Conservation (phyloP, 2,888 invertebrate species). For the Cyclophora albipunctata region DNA sequence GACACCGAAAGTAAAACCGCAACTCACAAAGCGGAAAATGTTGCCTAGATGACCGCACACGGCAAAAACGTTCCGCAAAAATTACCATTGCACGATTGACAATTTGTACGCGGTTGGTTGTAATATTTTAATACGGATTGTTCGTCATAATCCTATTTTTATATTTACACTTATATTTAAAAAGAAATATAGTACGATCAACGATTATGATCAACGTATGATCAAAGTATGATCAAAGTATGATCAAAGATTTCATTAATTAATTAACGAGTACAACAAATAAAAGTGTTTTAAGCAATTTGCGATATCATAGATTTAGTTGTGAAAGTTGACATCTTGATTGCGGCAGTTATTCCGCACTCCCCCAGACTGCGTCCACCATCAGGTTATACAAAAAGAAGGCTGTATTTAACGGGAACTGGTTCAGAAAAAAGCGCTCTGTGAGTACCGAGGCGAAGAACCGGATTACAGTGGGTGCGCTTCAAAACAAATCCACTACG, state of each 20-base stretch:
- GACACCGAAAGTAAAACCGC: conserved; percentile 62
- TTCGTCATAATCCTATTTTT: no score
- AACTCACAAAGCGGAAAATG: conserved; percentile 51
- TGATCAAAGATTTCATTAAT: no score
- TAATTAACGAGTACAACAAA: no score
- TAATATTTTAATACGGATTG: conserved; percentile 35
- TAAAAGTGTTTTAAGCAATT: no score
- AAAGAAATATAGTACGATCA: no score
- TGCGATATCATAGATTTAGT: conserved; percentile 59
- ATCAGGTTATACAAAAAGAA: conserved; percentile 58
- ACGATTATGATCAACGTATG: no score
- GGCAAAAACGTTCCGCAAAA: conserved; percentile 42
- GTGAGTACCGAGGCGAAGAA: conserved; percentile 52
- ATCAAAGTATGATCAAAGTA: no score
- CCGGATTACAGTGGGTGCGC: conserved; percentile 59
- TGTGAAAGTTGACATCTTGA: conserved; percentile 74
- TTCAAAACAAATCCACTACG: conserved; percentile 70
- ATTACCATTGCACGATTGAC: conserved; percentile 44
- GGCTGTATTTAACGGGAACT: conserved; percentile 59
- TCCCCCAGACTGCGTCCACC: conserved; percentile 47
- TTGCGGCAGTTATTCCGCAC: conserved; percentile 63
- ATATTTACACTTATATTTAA: no score
- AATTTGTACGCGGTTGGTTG: conserved; percentile 37
- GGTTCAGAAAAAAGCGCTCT: conserved; percentile 62
- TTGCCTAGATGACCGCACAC: conserved; percentile 36